Percentiles rank a stretch among this genome's conserved stretches.
Evolutionary conservation across 2,888 invertebrate genomes (phyloP).

Genomic region (Lobophora halterata): DNA sequence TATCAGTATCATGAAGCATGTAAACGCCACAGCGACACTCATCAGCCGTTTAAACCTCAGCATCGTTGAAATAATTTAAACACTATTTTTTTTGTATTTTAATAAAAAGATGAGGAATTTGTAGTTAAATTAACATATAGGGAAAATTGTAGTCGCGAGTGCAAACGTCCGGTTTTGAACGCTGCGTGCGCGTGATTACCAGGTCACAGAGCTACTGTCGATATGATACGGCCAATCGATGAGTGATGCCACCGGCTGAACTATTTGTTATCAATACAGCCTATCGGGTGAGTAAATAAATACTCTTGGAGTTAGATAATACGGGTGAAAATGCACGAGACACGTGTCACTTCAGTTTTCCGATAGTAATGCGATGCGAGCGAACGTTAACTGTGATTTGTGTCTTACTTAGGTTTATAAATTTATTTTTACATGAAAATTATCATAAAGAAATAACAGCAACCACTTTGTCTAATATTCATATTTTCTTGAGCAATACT

Average conservation of each 20-base stretch:
- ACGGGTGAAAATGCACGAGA: neutral
- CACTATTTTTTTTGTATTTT: constrained; percentile 10
- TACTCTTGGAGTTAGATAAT: constrained; percentile 3
- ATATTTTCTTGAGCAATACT: too few species aligned
- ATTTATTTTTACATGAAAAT: too few species aligned
- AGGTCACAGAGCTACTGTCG: constrained; percentile 14
- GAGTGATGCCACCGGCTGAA: constrained; percentile 9
- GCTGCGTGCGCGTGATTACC: constrained; percentile 21
- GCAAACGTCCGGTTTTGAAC: constrained; percentile 17
- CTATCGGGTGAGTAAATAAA: constrained; percentile 11
- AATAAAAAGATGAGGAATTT: neutral
- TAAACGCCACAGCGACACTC: constrained; percentile 37
- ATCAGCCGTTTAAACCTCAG: constrained; percentile 45
- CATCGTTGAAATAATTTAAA: too few species aligned
- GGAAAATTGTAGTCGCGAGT: constrained; percentile 7
- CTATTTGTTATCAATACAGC: constrained; percentile 14
- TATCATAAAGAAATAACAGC: too few species aligned
- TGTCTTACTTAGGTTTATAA: too few species aligned
- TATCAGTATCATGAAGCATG: constrained; percentile 41
- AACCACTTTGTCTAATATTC: too few species aligned
- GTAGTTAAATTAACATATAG: neutral
- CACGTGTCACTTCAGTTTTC: neutral
- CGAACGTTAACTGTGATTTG: too few species aligned
- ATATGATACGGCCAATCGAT: constrained; percentile 14
- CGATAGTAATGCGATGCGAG: too few species aligned